Base-by-base conservation (phyloP, 2,888 invertebrate species). In the Carpatolechia fugitivella region DNA sequence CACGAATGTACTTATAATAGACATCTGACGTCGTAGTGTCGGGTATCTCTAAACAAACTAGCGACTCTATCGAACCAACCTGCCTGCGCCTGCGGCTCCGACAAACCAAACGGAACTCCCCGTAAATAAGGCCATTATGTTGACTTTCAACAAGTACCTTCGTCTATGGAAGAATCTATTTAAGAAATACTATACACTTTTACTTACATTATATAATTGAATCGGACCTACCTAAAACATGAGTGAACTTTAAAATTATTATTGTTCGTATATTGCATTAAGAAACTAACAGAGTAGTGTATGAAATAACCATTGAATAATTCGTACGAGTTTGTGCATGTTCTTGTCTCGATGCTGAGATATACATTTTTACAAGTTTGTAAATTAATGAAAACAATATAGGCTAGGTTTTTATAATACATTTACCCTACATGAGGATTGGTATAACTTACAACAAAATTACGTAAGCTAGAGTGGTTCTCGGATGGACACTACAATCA, bases 171-270 rank as follows among this genome's bases (percentile, higher is more conserved):
- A 83, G 74, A 76, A 77, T 75, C 80, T 82, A 82, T 80, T n/a
- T 80, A 78, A 76, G 78, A 77, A 74, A 79, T 81, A 85, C 80
- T 87, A 83, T 87, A 87, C 87, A 88, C 72, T 87, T 86, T 85
- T 78, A 80, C 89, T 89, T 90, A 89, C 64, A 70, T 77, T 77
- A 85, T 79, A 85, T 79, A 85, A 87, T 86, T 87, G 85, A 84
- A 87, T 87, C 79, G 75, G 80, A 76, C 87, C 88, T 89, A 89
- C 82, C 89, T 90, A 89, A 79, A 78, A 85, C 79, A 29, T 36
- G 36, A 51, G 52, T 24, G 41, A 50, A 36, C 52, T 36, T 66
- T 70, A 68, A 59, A 61, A 66, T 64, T 63, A 76, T 78, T 82
- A 87, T 86, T 86, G 86, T 87, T 88, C 85, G 78, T 77, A 76